Base-by-base conservation (phyloP, 1,140 invertebrate species). In the Plodia interpunctella region DNA sequence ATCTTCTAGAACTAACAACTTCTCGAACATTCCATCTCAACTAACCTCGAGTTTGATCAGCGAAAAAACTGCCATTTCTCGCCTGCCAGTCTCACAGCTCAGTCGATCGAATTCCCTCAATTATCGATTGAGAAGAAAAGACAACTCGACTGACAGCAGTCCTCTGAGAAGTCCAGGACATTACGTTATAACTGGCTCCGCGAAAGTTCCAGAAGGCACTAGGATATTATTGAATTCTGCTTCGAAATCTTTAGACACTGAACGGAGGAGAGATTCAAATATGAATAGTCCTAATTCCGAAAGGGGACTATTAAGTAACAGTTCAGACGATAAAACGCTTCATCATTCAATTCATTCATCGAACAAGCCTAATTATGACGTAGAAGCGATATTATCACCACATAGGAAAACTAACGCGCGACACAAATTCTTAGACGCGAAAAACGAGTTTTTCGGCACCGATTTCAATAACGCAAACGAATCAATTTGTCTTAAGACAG, bases 81-180 rank as follows among this genome's bases (percentile, higher is more conserved):
- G 85, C 1, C 77, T 90, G 0, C 90, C 88, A 25, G 63, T 90
- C 11, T 86, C 90, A 25, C 90, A 90, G 55, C 76, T 90, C 0
- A 88, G 83, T 60, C 58, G 90, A 6, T 90, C 88, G 0, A 90
- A 90, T 57, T 90, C 88, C 2, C 72, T 90, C 0, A 90, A 90
- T 68, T 90, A 90, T 55, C 72, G 90, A 0, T 68, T 90, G 3
- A 68, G 87, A 60, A 78, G 72, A 57, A 90, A 82, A 62, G 84
- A 86, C 1, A 76, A 62, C 20, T 83, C 84, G 0, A 70, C 60
- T 0, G 87, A 88, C 49, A 87, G 74, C 64, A 90, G 85, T 59
- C 90, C 90, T 0, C 61, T 90, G 11, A 77, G 88, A 59, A 90
- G 87, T 76, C 90, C 90, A 4, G 86, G 87, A 0, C 79, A 86